Base-by-base conservation (phyloP, 2,797 vertebrate species). In the Microctenopoma lineatum region DNA sequence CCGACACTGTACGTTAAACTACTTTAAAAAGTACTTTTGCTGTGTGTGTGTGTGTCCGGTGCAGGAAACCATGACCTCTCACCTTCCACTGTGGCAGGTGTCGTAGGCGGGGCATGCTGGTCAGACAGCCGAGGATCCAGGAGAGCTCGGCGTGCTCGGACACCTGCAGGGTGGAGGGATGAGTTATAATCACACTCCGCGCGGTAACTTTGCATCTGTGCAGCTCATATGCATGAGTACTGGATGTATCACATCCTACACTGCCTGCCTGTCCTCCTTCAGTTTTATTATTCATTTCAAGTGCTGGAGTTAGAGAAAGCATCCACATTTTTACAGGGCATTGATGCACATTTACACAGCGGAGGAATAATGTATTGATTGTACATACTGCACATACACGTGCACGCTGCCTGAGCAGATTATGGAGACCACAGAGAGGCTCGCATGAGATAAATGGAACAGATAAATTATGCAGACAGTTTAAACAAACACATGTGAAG, bases 71-170 rank as follows among this genome's bases (percentile, higher is more conserved):
- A 39, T 0, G 25, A 45, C 16, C 36, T 61, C 68, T 83, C 80
- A 99, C 97, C 97, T 99, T 99, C 97, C 97, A 99, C 59, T 99
- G 98, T 0, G 98, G 98, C 74, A 99, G 92, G 75, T 98, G 96
- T 15, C 95, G 89, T 25, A 99, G 88, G 41, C 95, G 96, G 5
- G 97, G 95, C 89, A 98, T 92, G 14, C 92, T 97, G 84, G 96
- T 96, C 75, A 98, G 80, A 76, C 98, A 99, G 69, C 96, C 91
- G 54, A 99, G 92, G 89, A 99, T 95, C 98, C 98, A 99, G 68
- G 93, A 94, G 50, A 99, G 94, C 59, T 98, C 95, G 0, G 95
- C 84, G 12, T 99, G 98, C 64, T 97, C 96, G 0, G 95, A 86
- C 36, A 99, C 96, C 98, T 99, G 85, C 47, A 53, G 18, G 59